Conservation (phyloP, 2,113 vertebrate species). For the Pycnonotus jocosus region DNA sequence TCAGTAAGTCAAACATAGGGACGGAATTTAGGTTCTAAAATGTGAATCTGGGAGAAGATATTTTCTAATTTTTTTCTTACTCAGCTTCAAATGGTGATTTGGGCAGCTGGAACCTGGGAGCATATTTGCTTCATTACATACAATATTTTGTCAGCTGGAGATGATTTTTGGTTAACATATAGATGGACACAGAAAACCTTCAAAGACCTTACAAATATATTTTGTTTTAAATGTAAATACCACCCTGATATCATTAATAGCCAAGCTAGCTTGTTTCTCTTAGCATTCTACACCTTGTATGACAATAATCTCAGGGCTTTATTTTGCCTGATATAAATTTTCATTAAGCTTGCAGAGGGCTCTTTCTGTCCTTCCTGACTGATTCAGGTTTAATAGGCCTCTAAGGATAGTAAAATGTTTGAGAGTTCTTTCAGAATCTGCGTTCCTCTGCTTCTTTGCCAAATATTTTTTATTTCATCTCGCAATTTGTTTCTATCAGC, state of each 20-base stretch:
- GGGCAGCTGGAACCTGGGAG: constrained; percentile 25
- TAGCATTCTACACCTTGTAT: not conserved
- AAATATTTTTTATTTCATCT: constrained; percentile 38
- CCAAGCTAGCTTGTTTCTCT: constrained; percentile 7
- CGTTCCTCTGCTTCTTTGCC: constrained; percentile 53
- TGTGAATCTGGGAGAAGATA: not conserved
- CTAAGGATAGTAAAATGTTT: constrained; percentile 46
- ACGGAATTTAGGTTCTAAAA: not conserved
- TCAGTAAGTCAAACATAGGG: not conserved
- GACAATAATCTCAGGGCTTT: constrained; percentile 32
- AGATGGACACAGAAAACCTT: constrained; percentile 46
- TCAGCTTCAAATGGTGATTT: not conserved
- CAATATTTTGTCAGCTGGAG: constrained; percentile 54
- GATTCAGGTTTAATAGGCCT: constrained; percentile 59
- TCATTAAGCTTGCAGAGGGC: constrained; percentile 24
- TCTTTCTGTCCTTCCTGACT: constrained; percentile 50
- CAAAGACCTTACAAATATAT: constrained; percentile 40
- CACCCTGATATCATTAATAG: constrained; percentile 4
- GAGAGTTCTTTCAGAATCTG: constrained; percentile 32
- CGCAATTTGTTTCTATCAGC: constrained; percentile 14
- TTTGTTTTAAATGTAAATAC: constrained; percentile 57
- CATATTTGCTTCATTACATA: constrained; percentile 49
- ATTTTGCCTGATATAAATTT: constrained; percentile 37
- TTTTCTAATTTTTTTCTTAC: not conserved
- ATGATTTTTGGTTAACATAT: constrained; percentile 24